A percentile compares a stretch with the other conserved stretches of the same genome.
phyloP scores from a whole-genome alignment of 2,113 vertebrate species.

The Perognathus longimembris region DNA sequence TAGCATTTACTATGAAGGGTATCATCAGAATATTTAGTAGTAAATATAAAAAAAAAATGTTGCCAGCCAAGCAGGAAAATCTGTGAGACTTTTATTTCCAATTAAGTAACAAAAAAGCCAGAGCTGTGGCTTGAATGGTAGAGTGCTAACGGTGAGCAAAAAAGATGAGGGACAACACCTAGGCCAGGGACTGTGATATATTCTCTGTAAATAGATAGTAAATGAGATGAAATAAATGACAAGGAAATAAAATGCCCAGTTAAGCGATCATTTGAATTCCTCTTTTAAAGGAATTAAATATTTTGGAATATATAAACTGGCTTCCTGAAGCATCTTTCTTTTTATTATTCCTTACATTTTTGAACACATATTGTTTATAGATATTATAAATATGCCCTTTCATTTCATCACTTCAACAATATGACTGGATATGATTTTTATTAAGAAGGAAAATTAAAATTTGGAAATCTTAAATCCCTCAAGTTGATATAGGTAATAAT shows the following conservation, averaged over 20 bases:
- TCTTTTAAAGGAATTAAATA: constrained; percentile 5
- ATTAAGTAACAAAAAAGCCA: too few relatives aligned
- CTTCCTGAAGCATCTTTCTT: constrained; percentile 18
- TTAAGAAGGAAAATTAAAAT: not conserved
- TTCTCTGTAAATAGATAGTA: too few relatives aligned
- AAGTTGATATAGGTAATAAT: not conserved
- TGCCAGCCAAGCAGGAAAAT: too few relatives aligned
- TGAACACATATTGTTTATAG: not conserved
- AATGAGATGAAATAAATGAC: too few relatives aligned
- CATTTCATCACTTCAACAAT: not conserved
- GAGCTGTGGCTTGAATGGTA: too few relatives aligned
- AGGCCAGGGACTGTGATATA: too few relatives aligned
- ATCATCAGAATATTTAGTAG: not conserved
- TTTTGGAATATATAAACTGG: not conserved
- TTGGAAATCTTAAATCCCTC: not conserved
- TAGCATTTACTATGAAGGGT: not conserved
- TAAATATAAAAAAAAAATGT: not conserved
- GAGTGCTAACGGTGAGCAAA: too few relatives aligned
- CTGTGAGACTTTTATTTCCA: too few relatives aligned
- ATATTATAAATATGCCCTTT: not conserved
- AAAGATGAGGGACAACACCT: too few relatives aligned
- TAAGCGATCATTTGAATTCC: constrained; percentile 13
- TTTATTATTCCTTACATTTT: not conserved
- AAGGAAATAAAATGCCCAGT: too few relatives aligned
- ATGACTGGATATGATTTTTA: not conserved